Evolutionary conservation across 2,888 invertebrate species (phyloP), one percentile per base, ranked within the genome.

Genomic region (Caradrina kadenii): DNA sequence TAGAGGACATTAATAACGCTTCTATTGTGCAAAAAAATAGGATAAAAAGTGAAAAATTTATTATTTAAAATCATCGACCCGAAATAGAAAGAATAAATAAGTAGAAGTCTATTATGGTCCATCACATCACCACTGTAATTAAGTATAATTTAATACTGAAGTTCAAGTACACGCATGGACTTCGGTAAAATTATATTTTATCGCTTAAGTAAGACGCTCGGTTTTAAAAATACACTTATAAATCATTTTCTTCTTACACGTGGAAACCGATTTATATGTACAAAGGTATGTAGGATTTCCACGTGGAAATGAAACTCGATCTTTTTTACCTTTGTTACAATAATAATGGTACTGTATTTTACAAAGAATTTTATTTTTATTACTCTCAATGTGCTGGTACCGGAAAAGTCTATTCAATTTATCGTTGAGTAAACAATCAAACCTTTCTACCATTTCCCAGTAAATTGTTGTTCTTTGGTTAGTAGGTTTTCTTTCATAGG

Each of bases 401-500:
- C 31, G 21, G n/a, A 31, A 70, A 74, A 65, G 1, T 22, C 21
- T 26, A 10, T 11, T 35, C 2, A 22, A 42, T 54, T 49, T 54
- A 7, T 22, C 39, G 42, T 10, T 8, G 17, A 49, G 54, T 4
- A 19, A 75, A 45, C 54, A 54, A 65, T 74, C n/a, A 26, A 39
- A 53, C 21, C 49, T 17, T 31, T 19, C 11, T 55, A 15, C 17
- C 13, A 7, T 49, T 70, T 56, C 19, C 4, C 17, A 22, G 15
- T 45, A 49, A 31, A 49, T 22, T 66, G 42, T 70, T 54, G 48
- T 49, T 75, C 39, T 67, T 75, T 31, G 19, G 22, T 15, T 21
- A 39, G 26, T 11, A 7, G 21, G 13, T 75, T 22, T 1, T 35
- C 21, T 66, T 42, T 11, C 39, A 39, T 13, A 39, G 11, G 39